Percentiles rank a stretch among this genome's conserved stretches.
Conservation (phyloP, 2,113 vertebrate species). For the Tympanuchus pallidicinctus region DNA sequence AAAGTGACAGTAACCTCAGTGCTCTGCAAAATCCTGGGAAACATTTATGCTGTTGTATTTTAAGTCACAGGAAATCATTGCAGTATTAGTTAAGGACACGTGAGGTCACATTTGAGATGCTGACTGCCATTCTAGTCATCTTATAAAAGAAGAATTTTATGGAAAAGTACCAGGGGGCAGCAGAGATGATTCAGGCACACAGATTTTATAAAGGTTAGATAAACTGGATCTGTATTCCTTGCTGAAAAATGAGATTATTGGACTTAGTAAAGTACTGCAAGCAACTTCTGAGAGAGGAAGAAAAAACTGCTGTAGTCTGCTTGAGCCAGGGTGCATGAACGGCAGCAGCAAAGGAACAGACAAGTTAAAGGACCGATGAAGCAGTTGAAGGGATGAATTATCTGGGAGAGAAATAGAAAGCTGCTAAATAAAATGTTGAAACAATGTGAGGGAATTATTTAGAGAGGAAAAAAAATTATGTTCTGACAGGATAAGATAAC, state of each 20-base stretch:
- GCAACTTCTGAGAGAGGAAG: slow-evolving; percentile 10
- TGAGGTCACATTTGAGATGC: slow-evolving; percentile 54
- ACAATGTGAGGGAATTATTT: slow-evolving; percentile 45
- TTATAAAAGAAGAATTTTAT: slow-evolving; percentile 58
- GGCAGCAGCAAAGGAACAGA: slow-evolving; percentile 49
- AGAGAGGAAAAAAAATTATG: background rate
- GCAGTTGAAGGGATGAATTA: slow-evolving; percentile 56
- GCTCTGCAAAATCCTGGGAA: slow-evolving; percentile 63
- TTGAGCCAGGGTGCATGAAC: slow-evolving; percentile 36
- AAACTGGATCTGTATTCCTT: slow-evolving; percentile 60
- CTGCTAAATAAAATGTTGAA: slow-evolving; percentile 59
- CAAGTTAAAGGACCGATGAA: slow-evolving; percentile 3
- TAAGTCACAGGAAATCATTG: slow-evolving; percentile 78
- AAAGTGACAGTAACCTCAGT: slow-evolving; percentile 39
- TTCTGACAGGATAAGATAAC: slow-evolving; percentile 61
- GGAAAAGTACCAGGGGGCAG: slow-evolving; percentile 71
- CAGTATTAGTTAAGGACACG: slow-evolving; percentile 57
- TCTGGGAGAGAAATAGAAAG: slow-evolving; percentile 31
- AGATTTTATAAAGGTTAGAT: slow-evolving; percentile 57
- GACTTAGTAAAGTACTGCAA: slow-evolving; percentile 41
- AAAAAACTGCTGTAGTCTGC: slow-evolving; percentile 10
- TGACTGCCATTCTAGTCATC: slow-evolving; percentile 54
- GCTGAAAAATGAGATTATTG: background rate
- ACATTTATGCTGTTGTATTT: slow-evolving; percentile 56
- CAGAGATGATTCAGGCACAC: slow-evolving; percentile 51